Base-by-base conservation (phyloP, 2,888 invertebrate species). In the Furcula furcula region DNA sequence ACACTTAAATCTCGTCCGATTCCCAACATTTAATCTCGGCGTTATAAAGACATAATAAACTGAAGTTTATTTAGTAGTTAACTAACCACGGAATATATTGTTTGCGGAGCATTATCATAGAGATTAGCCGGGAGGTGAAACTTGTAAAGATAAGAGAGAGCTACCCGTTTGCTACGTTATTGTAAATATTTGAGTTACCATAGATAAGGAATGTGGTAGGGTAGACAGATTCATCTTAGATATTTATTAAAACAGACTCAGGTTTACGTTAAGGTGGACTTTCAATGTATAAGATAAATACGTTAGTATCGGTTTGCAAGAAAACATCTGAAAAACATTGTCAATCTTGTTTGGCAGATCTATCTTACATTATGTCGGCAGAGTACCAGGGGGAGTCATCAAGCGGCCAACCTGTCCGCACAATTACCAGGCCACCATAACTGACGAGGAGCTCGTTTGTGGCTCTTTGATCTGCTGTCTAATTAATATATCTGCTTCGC, bases 401-500 rank as follows among this genome's bases (percentile, higher is more conserved):
- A 57, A 56, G 57, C 56, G 51, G 46, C 19, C 48, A 45, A 54
- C 46, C 64, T 68, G 75, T 75, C 76, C 56, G 48, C 62, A 54
- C 67, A 65, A 68, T 68, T 69, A 75, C 72, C 68, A 75, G 64
- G 69, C 64, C 49, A 55, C 60, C 75, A 75, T 67, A 55, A 56
- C 65, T 60, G 62, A 53, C 57, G 59, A 63, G 56, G 65, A 69
- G 64, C 55, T 54, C 59, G 48, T 56, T 55, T 56, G 58, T 65
- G 58, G 46, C 59, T 66, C 76, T 80, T 80, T 81, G 80, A 81
- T 80, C 76, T 67, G 54, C 47, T 23, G 49, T 54, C 68, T 68
- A 76, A 81, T 76, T 77, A 77, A 72, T 67, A 66, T 73, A 76
- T 72, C 71, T 72, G 63, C 65, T 67, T 47, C 63, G 58, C 59